Conservation (phyloP, 2,113 vertebrate genomes). For the Phylloscopus trochiloides region DNA sequence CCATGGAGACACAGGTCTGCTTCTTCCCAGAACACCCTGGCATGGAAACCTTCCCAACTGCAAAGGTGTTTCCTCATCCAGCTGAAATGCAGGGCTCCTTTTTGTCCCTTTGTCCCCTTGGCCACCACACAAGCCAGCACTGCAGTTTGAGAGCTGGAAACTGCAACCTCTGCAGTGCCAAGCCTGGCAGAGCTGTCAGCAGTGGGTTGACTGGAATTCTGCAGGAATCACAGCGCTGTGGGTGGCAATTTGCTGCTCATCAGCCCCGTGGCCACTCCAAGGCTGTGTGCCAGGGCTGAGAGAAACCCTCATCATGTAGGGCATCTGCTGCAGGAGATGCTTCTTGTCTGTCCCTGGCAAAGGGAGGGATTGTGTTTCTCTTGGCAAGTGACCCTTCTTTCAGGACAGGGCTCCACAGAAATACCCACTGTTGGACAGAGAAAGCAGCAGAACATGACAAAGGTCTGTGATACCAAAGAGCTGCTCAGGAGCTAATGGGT, state of each 20-base stretch:
- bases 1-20: neutral
- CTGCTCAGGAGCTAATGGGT: neutral
- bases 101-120: neutral
- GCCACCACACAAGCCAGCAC: neutral
- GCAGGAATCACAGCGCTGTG: neutral
- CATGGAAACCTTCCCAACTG: neutral
- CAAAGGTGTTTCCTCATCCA: neutral
- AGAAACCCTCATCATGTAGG: neutral
- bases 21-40: neutral
- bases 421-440: neutral
- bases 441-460: neutral
- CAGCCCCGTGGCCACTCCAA: neutral
- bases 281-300: neutral
- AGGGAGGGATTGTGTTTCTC: neutral
- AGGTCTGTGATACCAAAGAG: neutral
- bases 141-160: neutral
- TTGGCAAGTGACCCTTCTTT: neutral
- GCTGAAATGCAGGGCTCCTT: neutral
- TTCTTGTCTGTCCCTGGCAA: neutral
- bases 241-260: neutral
- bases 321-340: neutral
- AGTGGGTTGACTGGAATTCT: neutral
- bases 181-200: neutral
- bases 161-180: rapidly evolving
- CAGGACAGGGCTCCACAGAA: neutral